Base-by-base conservation (phyloP, 2,888 invertebrate species). In the Imbricaverruca yamaguchii region DNA sequence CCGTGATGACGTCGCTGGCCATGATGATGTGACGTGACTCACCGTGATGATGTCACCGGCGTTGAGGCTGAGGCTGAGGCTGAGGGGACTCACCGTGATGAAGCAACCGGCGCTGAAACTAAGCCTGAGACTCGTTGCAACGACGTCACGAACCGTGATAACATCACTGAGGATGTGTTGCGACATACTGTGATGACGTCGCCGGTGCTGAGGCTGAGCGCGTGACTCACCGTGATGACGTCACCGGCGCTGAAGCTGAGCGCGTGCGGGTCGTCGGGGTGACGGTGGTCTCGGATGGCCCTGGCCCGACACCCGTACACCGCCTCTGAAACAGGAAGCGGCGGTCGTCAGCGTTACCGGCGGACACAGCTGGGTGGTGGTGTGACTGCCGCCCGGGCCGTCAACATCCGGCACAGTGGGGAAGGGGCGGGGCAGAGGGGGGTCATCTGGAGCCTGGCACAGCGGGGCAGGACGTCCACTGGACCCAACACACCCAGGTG, bases 41-140 rank as follows among this genome's bases (percentile, higher is more conserved):
- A 69, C 69, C 69, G 23, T 69, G 69, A 69, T 69, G 69, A 69
- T 15, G 39, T 69, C 69, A 69, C 69, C 69, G 15, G 9, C 39
- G 1, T 39, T 23, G 69, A 69, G 39, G 69, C 25, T 25, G 69
- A 69, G 69, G 21, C 39, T 39, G 39, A 39, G 39, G 39, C 39
- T 39, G 4, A 39, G 39, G 39, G 1, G 39, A 39, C 63, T 21
- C n/a, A 63, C 63, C 63, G 18, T 21, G 63, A 63, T 63, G 63
- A 63, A n/a, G n/a, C n/a, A n/a, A 63, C 63, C 21, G 21, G 21
- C 21, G 21, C 39, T 39, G 39, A 39, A 4, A 4, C 39, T 39
- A 39, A 39, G 39, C 39, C 2, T 4, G 39, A 3, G 39, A 39
- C 39, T 39, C 1, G 4, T 4, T 39, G 39, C 4, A 4, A 39